phyloP scores from a whole-genome alignment of 2,113 vertebrate species.

The Microtus ochrogaster region DNA sequence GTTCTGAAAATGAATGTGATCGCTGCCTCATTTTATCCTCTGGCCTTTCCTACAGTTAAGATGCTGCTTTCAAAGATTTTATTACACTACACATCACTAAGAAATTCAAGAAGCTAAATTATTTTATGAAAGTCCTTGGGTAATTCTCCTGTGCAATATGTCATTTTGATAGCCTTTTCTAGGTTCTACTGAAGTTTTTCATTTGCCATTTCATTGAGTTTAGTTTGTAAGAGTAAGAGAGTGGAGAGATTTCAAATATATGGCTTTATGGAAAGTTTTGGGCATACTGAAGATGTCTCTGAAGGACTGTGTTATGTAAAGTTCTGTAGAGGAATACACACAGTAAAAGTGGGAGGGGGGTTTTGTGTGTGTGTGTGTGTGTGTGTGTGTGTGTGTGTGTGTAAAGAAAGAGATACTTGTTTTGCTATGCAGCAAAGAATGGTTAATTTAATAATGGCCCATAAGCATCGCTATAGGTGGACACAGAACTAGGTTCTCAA shows the following conservation, averaged over 20 bases:
- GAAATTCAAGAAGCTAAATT: constrained; percentile 74
- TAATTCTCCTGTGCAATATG: constrained; percentile 63
- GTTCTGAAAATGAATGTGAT: constrained; percentile 74
- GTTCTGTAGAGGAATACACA: not conserved
- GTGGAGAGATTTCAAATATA: not conserved
- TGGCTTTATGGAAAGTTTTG: not conserved
- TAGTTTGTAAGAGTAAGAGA: not conserved
- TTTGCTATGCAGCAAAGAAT: not conserved
- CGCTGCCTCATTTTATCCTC: constrained; percentile 66
- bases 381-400: not conserved
- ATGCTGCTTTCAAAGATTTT: constrained; percentile 73
- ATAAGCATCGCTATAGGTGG: not conserved
- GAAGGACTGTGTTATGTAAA: not conserved
- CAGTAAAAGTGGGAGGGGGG: not conserved
- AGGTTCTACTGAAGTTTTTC: constrained; percentile 4
- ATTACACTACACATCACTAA: constrained; percentile 74
- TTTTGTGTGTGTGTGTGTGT: not conserved
- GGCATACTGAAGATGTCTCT: not conserved
- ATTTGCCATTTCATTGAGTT: constrained; percentile 58
- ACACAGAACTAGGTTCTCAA: not conserved
- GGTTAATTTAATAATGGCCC: not conserved
- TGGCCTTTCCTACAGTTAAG: constrained; percentile 70
- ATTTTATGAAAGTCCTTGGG: constrained; percentile 75
- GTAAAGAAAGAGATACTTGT: not conserved
- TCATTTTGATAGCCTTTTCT: constrained; percentile 72